These are phyloP conservation scores for Crenuchus spilurus DNA, from an alignment of 2,797 vertebrate species.

Conservation along the genomic window DNA sequence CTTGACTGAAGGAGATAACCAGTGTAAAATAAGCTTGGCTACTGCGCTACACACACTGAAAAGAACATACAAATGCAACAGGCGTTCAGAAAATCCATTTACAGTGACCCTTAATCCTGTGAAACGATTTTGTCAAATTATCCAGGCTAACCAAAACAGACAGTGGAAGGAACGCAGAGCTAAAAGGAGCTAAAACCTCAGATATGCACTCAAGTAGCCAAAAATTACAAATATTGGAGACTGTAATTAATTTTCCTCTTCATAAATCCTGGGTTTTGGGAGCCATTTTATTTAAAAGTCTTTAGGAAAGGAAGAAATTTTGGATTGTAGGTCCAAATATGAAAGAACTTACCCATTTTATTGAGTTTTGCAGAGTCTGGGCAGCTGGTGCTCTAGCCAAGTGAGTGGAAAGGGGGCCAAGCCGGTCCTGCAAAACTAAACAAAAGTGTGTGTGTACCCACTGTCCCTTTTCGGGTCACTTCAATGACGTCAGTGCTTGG, in stretches of 20 bases:
- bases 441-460: slow-evolving; percentile 41
- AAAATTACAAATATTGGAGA: not conserved
- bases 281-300: slow-evolving; percentile 2
- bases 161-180: slow-evolving; percentile 22
- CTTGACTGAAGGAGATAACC: not conserved
- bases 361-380: slow-evolving; percentile 36
- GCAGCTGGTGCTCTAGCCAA: slow-evolving; percentile 25
- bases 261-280: slow-evolving; percentile 23
- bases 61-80: not conserved
- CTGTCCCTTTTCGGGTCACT: slow-evolving; percentile 34
- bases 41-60: not conserved
- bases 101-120: slow-evolving; percentile 3
- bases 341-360: slow-evolving; percentile 59
- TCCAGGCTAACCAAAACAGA: slow-evolving; percentile 2
- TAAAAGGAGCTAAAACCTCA: slow-evolving; percentile 8
- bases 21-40: not conserved
- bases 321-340: slow-evolving; percentile 11
- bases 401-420: slow-evolving; percentile 9
- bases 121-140: slow-evolving; percentile 21
- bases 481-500: slow-evolving; percentile 49
- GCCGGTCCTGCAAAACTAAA: slow-evolving; percentile 41
- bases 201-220: slow-evolving; percentile 23
- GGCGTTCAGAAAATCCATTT: slow-evolving; percentile 8
- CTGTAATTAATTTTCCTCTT: not conserved
- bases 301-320: slow-evolving; percentile 13